Conservation (phyloP, 2,797 vertebrate genomes). For the Alcedo quadribrachys region DNA sequence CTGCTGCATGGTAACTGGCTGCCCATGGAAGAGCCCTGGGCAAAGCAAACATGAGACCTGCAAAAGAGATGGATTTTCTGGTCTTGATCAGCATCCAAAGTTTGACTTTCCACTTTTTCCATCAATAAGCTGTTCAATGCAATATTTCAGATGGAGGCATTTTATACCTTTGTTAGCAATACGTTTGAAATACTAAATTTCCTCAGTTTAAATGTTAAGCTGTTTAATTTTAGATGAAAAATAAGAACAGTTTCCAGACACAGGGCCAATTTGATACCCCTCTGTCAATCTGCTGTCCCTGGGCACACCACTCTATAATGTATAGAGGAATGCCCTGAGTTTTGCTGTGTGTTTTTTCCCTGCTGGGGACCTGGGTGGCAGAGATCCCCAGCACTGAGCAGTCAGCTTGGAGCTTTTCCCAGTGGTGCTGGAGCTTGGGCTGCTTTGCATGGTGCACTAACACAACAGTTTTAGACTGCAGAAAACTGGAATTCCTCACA, state of each 20-base stretch:
- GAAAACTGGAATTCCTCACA: not conserved
- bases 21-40: not conserved
- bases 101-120: not conserved
- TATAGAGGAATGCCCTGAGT: not conserved
- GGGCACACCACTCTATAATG: not conserved
- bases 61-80: not conserved
- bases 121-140: not conserved
- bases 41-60: not conserved
- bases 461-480: not conserved
- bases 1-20: not conserved
- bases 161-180: not conserved
- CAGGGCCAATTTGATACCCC: not conserved
- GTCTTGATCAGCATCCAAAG: not conserved
- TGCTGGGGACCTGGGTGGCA: fast-evolving
- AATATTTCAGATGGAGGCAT: not conserved
- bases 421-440: not conserved
- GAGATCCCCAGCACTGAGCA: not conserved
- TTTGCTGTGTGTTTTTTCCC: not conserved
- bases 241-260: too few relatives aligned
- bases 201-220: not conserved
- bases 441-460: not conserved
- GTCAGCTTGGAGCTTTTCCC: not conserved
- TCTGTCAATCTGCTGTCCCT: not conserved
- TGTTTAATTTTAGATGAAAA: not conserved
- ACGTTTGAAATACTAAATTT: not conserved